Conservation (phyloP, 2,888 invertebrate genomes). For the Pterostichus madidus region DNA sequence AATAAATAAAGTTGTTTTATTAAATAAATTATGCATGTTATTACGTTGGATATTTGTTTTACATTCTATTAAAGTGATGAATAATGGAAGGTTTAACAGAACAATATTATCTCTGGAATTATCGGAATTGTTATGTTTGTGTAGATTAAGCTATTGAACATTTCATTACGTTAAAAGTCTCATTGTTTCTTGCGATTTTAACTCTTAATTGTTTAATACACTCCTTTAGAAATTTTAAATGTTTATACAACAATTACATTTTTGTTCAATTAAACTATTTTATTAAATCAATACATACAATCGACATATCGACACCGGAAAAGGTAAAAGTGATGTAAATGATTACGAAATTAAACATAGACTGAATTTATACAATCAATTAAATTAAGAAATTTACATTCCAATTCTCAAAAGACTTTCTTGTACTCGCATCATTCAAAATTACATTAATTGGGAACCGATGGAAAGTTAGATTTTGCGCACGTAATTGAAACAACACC, state of each 20-base stretch:
- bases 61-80: conserved; percentile 46
- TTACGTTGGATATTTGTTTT: conserved; percentile 41
- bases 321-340: too few relatives aligned
- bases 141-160: conserved; percentile 48
- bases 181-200: conserved; percentile 26
- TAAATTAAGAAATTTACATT: too few relatives aligned
- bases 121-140: conserved; percentile 46
- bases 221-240: conserved; percentile 25
- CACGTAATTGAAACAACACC: too few relatives aligned
- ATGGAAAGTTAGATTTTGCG: too few relatives aligned
- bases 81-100: conserved; percentile 44
- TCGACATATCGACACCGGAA: too few relatives aligned
- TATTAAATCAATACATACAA: too few relatives aligned
- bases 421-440: too few relatives aligned
- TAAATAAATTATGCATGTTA: conserved; percentile 54
- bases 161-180: conserved; percentile 44
- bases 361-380: too few relatives aligned
- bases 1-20: conserved; percentile 44
- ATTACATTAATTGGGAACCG: too few relatives aligned
- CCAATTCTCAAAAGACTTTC: too few relatives aligned
- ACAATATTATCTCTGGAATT: conserved; percentile 52
- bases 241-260: conserved; percentile 17
- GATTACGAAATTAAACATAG: too few relatives aligned
- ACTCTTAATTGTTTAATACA: conserved; percentile 31
- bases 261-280: background rate